phyloP scores from a whole-genome alignment of 2,888 invertebrate species.

The Ornithoptera priamus region DNA sequence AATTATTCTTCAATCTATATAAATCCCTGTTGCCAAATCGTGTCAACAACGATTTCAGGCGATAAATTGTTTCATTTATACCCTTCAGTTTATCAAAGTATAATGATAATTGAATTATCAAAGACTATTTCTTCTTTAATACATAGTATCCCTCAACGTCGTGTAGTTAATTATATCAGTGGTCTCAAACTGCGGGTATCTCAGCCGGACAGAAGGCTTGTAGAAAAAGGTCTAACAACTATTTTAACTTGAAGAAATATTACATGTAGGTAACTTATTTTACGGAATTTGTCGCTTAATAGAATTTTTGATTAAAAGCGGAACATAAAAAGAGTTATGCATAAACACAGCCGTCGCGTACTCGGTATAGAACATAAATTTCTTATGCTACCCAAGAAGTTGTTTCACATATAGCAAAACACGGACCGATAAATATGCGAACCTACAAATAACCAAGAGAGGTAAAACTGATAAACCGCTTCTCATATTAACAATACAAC shows the following conservation, averaged over 20 bases:
- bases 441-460: not conserved
- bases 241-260: too few relatives aligned
- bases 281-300: not conserved
- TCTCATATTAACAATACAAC: not conserved
- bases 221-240: not conserved
- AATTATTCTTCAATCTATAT: not conserved
- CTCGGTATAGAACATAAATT: constrained; percentile 47
- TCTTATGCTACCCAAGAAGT: constrained; percentile 37
- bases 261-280: not conserved
- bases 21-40: not conserved
- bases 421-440: not conserved
- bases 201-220: constrained; percentile 21
- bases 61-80: constrained; percentile 4
- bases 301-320: constrained; percentile 42
- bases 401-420: constrained; percentile 20
- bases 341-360: constrained; percentile 45
- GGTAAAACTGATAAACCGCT: not conserved
- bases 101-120: constrained; percentile 34
- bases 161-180: constrained; percentile 54
- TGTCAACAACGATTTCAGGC: not conserved
- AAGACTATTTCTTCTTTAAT: constrained; percentile 50
- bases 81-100: not conserved
- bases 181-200: constrained; percentile 33
- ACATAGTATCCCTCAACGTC: constrained; percentile 47
- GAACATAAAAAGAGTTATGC: constrained; percentile 43